Evolutionary conservation across 2,113 vertebrate species (phyloP).

Genomic region (Otus sunia): DNA sequence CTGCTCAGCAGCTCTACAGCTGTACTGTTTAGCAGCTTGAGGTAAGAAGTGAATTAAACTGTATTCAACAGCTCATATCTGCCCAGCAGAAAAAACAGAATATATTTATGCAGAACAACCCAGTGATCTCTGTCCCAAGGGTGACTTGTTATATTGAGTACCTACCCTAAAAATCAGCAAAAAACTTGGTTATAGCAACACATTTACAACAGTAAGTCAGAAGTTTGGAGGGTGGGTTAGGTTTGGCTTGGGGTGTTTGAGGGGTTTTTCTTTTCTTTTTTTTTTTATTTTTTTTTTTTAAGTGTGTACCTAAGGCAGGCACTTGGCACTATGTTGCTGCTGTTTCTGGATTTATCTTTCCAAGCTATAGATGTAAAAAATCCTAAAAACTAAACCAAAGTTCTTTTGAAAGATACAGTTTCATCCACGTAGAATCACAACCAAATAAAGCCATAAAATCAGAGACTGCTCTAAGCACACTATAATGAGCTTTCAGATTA

Average conservation of each 20-base stretch:
- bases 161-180: not conserved
- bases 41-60: not conserved
- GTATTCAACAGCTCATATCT: not conserved
- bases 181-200: not conserved
- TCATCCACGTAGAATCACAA: not conserved
- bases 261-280: not conserved
- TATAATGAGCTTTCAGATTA: not conserved
- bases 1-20: not conserved
- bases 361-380: not conserved
- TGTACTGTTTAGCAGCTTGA: not conserved
- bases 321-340: not conserved
- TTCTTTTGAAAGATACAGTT: not conserved
- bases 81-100: not conserved
- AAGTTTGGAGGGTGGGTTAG: not conserved
- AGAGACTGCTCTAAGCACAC: not conserved
- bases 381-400: not conserved
- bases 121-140: not conserved
- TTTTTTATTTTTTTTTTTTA: not conserved
- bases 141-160: not conserved
- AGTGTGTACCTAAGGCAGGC: not conserved
- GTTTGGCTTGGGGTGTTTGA: not conserved
- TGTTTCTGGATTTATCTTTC: not conserved
- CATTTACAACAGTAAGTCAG: not conserved
- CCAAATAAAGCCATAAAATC: constrained; percentile 4
- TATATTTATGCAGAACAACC: not conserved